These are phyloP conservation scores for Tuta absoluta DNA, from an alignment of 2,888 invertebrate genomes.

Conservation along the genomic window DNA sequence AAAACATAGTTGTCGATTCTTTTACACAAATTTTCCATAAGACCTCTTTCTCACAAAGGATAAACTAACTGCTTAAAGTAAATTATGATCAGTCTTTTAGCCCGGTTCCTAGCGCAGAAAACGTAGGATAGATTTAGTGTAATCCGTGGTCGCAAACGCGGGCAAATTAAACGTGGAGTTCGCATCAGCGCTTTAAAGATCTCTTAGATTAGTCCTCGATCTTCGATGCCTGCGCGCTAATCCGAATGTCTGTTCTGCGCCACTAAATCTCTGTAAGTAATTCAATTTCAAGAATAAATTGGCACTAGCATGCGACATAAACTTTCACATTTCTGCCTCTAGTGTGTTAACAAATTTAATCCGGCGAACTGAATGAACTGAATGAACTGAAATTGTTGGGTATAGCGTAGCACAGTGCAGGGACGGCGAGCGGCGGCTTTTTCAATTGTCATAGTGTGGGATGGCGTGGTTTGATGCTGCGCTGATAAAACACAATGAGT, in stretches of 20 bases:
- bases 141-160: constrained; percentile 3
- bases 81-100: constrained; percentile 8
- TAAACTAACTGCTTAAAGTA: constrained; percentile 8
- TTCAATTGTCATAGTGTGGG: constrained; percentile 40
- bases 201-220: constrained; percentile 26
- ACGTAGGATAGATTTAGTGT: constrained; percentile 1
- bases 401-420: constrained; percentile 14
- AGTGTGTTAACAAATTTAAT: constrained; percentile 33
- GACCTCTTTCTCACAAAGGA: not conserved
- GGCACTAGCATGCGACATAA: constrained; percentile 36
- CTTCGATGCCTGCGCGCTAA: constrained; percentile 7
- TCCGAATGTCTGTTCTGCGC: constrained; percentile 17
- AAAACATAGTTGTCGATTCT: not conserved
- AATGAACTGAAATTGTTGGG: constrained; percentile 24
- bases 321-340: constrained; percentile 38
- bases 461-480: constrained; percentile 33
- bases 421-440: constrained; percentile 23
- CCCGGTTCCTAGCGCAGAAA: not conserved
- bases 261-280: constrained; percentile 33
- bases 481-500: constrained; percentile 37
- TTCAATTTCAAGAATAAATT: constrained; percentile 37
- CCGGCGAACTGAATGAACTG: constrained; percentile 12
- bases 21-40: constrained; percentile 2
- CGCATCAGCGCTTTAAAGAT: constrained; percentile 10
- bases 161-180: constrained; percentile 5